Evolutionary conservation across 2,113 vertebrate genomes (phyloP).

Genomic region (Meleagris gallopavo): DNA sequence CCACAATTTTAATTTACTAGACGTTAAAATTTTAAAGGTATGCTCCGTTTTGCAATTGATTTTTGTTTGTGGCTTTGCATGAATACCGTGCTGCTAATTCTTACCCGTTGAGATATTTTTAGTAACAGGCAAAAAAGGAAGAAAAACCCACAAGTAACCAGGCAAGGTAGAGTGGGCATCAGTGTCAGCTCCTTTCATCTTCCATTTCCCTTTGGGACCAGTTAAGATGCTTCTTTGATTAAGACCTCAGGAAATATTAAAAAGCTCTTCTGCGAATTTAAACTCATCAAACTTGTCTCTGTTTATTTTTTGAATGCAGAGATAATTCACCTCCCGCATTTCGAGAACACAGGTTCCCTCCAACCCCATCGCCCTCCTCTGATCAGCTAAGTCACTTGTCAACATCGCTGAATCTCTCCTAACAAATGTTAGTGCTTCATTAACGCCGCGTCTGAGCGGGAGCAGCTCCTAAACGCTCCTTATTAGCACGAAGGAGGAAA

Average conservation of each 20-base stretch:
- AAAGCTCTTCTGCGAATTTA: constrained; percentile 74
- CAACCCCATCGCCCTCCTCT: constrained; percentile 43
- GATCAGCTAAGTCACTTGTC: constrained; percentile 72
- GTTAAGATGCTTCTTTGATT: constrained; percentile 81
- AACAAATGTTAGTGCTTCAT: constrained; percentile 53
- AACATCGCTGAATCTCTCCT: constrained; percentile 43
- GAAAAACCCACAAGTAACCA: constrained; percentile 14
- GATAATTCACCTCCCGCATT: constrained; percentile 53
- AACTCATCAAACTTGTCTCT: constrained; percentile 77
- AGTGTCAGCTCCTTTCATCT: constrained; percentile 77
- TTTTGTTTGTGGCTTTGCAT: constrained; percentile 74
- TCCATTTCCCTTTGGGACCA: constrained; percentile 76
- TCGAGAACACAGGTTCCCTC: constrained; percentile 51
- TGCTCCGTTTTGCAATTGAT: constrained; percentile 10
- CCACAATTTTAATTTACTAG: constrained; percentile 79
- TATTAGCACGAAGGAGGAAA: constrained; percentile 7
- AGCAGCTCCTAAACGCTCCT: constrained; percentile 17
- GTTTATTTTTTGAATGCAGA: constrained; percentile 67
- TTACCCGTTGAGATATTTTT: constrained; percentile 74
- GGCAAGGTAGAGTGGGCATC: constrained; percentile 73
- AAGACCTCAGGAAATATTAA: constrained; percentile 80
- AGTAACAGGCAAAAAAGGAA: constrained; percentile 53
- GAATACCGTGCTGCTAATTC: constrained; percentile 68
- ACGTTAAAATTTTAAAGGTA: constrained; percentile 79
- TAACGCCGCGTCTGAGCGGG: constrained; percentile 1